Conservation (phyloP, 2,888 invertebrate genomes). For the Drosophila barbarae region DNA sequence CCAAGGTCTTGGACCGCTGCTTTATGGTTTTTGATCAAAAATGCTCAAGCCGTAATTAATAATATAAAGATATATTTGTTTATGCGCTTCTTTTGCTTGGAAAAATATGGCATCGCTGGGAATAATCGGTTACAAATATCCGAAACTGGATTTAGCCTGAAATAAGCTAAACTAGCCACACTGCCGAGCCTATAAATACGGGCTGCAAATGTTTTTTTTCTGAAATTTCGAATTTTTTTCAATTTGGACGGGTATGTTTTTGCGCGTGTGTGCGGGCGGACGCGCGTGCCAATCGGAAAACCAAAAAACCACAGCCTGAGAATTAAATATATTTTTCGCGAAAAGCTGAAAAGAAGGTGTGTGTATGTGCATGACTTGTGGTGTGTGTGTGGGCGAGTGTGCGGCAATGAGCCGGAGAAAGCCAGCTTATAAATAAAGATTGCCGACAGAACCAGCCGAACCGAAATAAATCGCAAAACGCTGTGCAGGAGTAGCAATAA, state of each 20-base stretch:
- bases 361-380: neutral
- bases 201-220: constrained; percentile 1
- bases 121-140: too few relatives aligned
- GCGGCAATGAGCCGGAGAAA: constrained; percentile 23
- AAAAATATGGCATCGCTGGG: too few relatives aligned
- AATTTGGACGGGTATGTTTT: constrained; percentile 15
- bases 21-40: too few relatives aligned
- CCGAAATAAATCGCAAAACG: constrained; percentile 3
- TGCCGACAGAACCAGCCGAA: constrained; percentile 1
- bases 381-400: neutral
- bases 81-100: too few relatives aligned
- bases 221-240: neutral
- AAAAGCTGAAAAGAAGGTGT: constrained; percentile 40
- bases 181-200: constrained; percentile 4
- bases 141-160: neutral
- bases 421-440: constrained; percentile 23
- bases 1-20: too few relatives aligned
- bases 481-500: constrained; percentile 4
- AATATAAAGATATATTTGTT: too few relatives aligned
- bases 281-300: constrained; percentile 57
- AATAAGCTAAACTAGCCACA: neutral
- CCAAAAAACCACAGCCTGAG: constrained; percentile 55
- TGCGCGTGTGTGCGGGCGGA: constrained; percentile 45
- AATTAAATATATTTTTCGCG: constrained; percentile 58
- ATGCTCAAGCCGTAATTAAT: too few relatives aligned